Evolutionary conservation across 2,888 invertebrate species (phyloP), one percentile per base, ranked within the genome.

Genomic region (Trichogramma dendrolimi): DNA sequence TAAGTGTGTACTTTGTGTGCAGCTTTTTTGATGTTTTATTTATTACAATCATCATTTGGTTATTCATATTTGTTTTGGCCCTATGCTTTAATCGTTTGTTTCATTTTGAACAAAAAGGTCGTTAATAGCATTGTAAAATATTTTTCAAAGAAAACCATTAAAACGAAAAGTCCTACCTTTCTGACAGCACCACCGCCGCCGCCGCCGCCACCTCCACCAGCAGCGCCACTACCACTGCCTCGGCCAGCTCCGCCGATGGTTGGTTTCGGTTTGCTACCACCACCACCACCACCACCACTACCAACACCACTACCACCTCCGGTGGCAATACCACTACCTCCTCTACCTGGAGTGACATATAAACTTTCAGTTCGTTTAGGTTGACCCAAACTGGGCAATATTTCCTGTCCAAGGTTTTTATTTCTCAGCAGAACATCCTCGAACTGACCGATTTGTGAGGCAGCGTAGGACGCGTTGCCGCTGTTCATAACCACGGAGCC

Each of bases 291-390:
- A 62, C 68, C 72, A 58, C 70, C 70, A 53, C 69, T 67, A 54
- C 73, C 72, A 40, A 67, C 72, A 60, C 75, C 75, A 59, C 71
- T 71, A 1, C 67, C 65, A 5, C 65, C 71, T 50, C 69, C 70
- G 58, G 70, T 70, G 8, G 63, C 68, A 2, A 68, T 66, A 39
- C 68, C 68, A 0, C 67, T 68, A n/a, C 69, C 68, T 41, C 62
- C 68, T 11, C 70, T 66, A 1, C 70, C 69, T 4, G 65, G 65
- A 6, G 65, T 66, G 4, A 92, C 87, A 80, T 89, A 94, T 72
- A 94, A 84, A 78, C 94, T 94, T 81, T 94, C 94, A 67, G 94
- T 94, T 74, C 94, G 86, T 80, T 94, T 94, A 63, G 94, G 94
- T 79, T 93, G 92, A 73, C 89, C 89, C 63, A 86, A 88, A 70